Percentiles rank a stretch among this genome's conserved stretches.
Evolutionary conservation across 2,797 vertebrate genomes (phyloP).

Genomic region (Artibeus lituratus): DNA sequence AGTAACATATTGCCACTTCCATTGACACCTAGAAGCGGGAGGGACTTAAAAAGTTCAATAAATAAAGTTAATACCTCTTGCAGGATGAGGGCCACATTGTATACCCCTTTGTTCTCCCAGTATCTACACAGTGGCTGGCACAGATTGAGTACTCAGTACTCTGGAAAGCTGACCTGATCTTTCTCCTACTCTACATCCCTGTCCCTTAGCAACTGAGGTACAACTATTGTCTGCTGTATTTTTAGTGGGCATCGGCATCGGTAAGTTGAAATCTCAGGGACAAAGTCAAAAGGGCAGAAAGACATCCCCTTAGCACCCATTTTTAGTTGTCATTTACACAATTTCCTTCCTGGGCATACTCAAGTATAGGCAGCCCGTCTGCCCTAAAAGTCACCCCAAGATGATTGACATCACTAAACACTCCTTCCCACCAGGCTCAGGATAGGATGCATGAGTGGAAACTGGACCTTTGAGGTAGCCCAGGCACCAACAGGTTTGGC

Average conservation of each 20-base stretch:
- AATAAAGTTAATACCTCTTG: constrained; percentile 5
- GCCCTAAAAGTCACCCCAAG: not conserved
- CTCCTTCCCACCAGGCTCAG: not conserved
- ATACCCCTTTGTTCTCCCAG: not conserved
- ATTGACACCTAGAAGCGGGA: not conserved
- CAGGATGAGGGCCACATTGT: not conserved
- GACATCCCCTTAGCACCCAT: not conserved
- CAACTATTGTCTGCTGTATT: not conserved
- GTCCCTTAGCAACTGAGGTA: not conserved
- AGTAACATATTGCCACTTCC: not conserved
- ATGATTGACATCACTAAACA: not conserved
- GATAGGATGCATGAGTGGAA: not conserved
- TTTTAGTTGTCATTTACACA: not conserved
- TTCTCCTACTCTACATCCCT: not conserved
- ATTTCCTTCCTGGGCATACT: not conserved
- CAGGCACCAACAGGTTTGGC: not conserved
- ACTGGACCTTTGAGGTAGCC: not conserved
- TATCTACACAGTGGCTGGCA: not conserved
- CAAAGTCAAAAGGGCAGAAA: not conserved
- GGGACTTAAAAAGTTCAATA: not conserved
- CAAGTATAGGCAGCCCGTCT: not conserved
- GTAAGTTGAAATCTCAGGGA: not conserved
- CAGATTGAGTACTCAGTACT: not conserved
- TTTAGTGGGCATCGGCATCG: not conserved
- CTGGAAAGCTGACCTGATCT: not conserved